phyloP scores from a whole-genome alignment of 2,797 vertebrate genomes.

The Glossophaga mutica region DNA sequence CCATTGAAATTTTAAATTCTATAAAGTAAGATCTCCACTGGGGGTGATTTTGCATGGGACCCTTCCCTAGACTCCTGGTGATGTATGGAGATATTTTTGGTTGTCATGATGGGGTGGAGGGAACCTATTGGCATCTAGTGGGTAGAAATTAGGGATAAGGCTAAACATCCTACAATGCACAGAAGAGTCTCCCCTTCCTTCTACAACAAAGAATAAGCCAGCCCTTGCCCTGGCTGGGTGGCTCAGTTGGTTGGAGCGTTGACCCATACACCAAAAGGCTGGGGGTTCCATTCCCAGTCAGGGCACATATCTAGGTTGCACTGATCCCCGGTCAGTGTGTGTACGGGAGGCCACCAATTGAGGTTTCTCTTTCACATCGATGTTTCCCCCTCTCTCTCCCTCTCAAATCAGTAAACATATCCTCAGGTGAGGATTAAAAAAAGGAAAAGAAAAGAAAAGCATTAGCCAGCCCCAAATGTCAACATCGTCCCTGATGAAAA shows the following conservation, averaged over 20 bases:
- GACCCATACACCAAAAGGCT: too few species aligned
- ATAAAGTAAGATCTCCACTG: not conserved
- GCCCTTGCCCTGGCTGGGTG: not conserved
- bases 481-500: not conserved
- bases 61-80: not conserved
- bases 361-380: not conserved
- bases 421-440: not conserved
- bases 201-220: not conserved
- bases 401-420: not conserved
- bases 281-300: not conserved
- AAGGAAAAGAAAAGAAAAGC: not conserved
- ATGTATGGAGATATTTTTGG: constrained; percentile 6
- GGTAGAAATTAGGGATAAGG: not conserved
- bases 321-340: not conserved
- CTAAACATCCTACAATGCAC: not conserved
- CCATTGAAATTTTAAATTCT: constrained; percentile 22
- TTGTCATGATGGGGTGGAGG: not conserved
- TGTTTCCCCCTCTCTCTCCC: not conserved
- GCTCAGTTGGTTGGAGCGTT: not conserved
- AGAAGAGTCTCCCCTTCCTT: not conserved
- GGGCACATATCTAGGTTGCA: not conserved
- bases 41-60: not conserved
- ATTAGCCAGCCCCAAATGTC: not conserved
- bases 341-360: too few species aligned
- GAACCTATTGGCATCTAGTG: not conserved